These are phyloP conservation scores for Neotoxoptera formosana DNA, from an alignment of 1,140 invertebrate genomes.

Conservation along the genomic window DNA sequence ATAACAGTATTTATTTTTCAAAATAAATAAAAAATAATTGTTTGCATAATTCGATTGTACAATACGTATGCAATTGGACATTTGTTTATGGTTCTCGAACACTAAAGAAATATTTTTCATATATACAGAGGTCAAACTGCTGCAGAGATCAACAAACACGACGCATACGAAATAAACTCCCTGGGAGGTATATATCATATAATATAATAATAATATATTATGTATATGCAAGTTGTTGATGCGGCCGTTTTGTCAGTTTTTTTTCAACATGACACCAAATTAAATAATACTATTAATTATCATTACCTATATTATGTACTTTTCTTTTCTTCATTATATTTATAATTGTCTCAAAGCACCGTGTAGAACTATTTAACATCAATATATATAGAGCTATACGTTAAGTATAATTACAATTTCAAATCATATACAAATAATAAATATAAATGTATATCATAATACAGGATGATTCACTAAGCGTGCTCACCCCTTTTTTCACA, in stretches of 20 bases:
- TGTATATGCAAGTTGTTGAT: conserved; percentile 17
- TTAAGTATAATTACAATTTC: background rate
- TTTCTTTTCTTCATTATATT: background rate
- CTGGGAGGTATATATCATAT: conserved; percentile 35
- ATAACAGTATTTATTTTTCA: background rate
- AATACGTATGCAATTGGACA: background rate
- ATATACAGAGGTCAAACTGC: conserved; percentile 38
- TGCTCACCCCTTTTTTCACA: no score
- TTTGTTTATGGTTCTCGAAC: background rate
- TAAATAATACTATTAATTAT: background rate
- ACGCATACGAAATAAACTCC: conserved; percentile 22
- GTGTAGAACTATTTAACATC: background rate
- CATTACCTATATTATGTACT: no score
- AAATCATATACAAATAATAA: background rate
- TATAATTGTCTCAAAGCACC: background rate
- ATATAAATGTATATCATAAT: background rate
- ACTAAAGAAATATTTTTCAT: background rate
- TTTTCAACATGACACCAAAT: background rate
- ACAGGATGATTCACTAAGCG: no score
- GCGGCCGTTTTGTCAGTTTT: background rate
- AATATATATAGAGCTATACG: no score
- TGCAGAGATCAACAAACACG: background rate
- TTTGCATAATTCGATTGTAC: background rate
- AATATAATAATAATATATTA: background rate
- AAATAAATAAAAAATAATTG: background rate